Conservation (phyloP, 2,888 invertebrate species). For the Eupithecia pulchellata region DNA sequence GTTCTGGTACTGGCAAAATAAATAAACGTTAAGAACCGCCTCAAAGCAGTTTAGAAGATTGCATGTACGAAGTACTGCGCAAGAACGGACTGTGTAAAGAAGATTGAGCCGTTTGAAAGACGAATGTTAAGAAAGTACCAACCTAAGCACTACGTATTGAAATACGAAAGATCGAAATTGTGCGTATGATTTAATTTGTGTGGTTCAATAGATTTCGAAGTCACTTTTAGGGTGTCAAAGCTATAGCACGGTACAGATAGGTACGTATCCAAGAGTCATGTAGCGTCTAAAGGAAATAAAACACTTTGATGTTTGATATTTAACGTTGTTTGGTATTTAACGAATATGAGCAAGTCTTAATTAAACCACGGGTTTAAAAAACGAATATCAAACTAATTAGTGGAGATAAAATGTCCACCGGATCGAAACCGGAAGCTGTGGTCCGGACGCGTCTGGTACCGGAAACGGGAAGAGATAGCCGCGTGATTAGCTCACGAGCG, state of each 20-base stretch:
- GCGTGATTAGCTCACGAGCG: conserved; percentile 4
- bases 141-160: background rate
- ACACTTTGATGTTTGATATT: no score
- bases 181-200: background rate
- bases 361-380: background rate
- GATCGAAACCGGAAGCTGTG: conserved; percentile 2
- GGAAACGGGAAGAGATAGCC: conserved; percentile 8
- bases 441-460: conserved; percentile 5
- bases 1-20: no score
- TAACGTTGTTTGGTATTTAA: no score
- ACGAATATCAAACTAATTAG: conserved; percentile 4
- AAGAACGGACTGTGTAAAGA: background rate
- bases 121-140: background rate
- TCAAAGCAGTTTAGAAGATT: no score
- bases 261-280: no score
- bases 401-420: conserved; percentile 9
- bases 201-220: background rate
- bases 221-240: background rate
- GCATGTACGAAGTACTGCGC: no score
- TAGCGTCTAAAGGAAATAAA: no score
- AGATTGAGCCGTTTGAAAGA: background rate
- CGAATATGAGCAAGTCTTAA: background rate
- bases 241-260: no score
- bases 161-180: background rate
- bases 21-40: no score